Conservation (phyloP, 2,113 vertebrate genomes). For the Deroptyus accipitrinus region DNA sequence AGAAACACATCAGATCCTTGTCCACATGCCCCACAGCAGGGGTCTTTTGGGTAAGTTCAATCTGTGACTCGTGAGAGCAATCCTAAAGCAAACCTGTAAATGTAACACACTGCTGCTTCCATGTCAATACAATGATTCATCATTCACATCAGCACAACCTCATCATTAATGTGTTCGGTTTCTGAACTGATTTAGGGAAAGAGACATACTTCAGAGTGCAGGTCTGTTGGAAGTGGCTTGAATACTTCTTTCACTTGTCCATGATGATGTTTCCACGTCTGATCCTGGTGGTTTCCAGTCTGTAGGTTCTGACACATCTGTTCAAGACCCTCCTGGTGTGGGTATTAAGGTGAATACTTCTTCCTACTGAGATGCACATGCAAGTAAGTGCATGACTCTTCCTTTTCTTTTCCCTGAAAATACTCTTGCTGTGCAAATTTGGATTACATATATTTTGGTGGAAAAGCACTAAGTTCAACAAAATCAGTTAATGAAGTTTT, state of each 20-base stretch:
- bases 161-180: rapidly evolving
- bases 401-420: neutral
- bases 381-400: neutral
- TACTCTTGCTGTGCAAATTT: neutral
- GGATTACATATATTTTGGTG: neutral
- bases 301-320: neutral
- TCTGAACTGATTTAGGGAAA: neutral
- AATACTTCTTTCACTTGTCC: neutral
- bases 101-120: neutral
- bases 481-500: neutral
- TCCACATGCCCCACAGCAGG: neutral
- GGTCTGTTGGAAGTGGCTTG: neutral
- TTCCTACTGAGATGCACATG: neutral
- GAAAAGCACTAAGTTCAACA: neutral
- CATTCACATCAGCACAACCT: neutral
- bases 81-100: neutral
- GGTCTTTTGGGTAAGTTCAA: neutral
- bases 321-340: neutral
- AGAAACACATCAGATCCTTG: neutral
- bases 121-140: neutral
- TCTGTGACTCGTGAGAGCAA: neutral
- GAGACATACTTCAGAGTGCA: neutral
- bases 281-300: neutral
- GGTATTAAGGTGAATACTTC: neutral
- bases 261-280: neutral